Percentiles rank a stretch among this genome's conserved stretches.
phyloP scores from a whole-genome alignment of 1,140 invertebrate genomes.

The Oryctes rhinoceros region DNA sequence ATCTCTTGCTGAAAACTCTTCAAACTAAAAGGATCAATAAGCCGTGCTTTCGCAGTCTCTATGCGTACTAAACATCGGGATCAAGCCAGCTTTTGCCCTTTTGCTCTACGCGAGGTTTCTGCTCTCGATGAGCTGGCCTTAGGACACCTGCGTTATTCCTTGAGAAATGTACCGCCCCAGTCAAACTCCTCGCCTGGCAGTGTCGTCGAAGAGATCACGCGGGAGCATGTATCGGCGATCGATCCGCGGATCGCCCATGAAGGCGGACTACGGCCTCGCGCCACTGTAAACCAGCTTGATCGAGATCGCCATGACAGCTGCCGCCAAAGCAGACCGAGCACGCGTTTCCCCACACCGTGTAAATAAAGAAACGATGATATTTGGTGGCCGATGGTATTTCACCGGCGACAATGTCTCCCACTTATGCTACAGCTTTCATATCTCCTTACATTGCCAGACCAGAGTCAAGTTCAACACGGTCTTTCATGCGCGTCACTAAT shows the following conservation, averaged over 20 bases:
- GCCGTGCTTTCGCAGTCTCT: constrained; percentile 77
- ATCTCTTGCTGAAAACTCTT: constrained; percentile 79
- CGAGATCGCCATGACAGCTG: neutral
- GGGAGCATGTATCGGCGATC: neutral
- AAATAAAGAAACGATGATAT: constrained; percentile 55
- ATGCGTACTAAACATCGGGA: constrained; percentile 69
- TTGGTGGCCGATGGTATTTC: constrained; percentile 83
- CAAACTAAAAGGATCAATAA: constrained; percentile 80
- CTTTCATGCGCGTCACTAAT: no score
- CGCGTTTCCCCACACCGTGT: neutral
- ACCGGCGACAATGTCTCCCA: no score
- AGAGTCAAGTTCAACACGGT: constrained; percentile 88
- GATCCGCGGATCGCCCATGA: neutral
- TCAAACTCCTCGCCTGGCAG: constrained; percentile 81
- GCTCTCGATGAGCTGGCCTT: constrained; percentile 70
- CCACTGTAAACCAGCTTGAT: neutral
- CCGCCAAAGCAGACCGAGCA: neutral
- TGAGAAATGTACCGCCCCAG: constrained; percentile 81
- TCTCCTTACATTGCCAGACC: constrained; percentile 83
- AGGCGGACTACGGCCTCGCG: neutral
- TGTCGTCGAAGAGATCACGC: constrained; percentile 60
- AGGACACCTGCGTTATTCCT: constrained; percentile 88
- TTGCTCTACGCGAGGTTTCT: no score
- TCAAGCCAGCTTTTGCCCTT: constrained; percentile 61
- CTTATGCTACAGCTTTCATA: constrained; percentile 82